Conservation (phyloP, 1,140 invertebrate genomes). For the Ylistrum balloti region DNA sequence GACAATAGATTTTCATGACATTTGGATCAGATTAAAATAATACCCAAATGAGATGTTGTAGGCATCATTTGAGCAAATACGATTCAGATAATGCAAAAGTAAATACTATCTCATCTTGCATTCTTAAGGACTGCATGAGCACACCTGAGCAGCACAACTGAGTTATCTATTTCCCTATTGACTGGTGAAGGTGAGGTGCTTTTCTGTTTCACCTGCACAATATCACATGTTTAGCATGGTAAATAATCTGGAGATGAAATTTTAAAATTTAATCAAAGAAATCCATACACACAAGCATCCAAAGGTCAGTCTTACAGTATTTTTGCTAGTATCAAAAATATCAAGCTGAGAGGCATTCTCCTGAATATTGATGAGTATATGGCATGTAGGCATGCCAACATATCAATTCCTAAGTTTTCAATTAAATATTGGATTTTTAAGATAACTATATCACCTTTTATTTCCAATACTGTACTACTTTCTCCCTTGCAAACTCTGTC, state of each 20-base stretch:
- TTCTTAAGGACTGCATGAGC: background rate
- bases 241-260: background rate
- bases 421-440: no score
- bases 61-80: background rate
- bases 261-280: conserved; percentile 25
- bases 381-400: no score
- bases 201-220: background rate
- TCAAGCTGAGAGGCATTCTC: no score
- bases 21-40: background rate
- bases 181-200: background rate
- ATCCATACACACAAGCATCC: background rate
- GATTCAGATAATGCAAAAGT: background rate
- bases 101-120: background rate
- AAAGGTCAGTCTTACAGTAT: background rate
- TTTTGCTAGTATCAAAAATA: background rate
- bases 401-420: no score
- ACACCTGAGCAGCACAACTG: background rate
- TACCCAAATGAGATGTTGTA: background rate
- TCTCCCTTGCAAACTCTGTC: no score
- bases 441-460: no score
- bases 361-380: no score
- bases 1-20: background rate
- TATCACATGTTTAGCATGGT: background rate
- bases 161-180: background rate
- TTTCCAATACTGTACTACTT: no score